These are phyloP conservation scores for Hyles vespertilio DNA, from an alignment of 1,140 invertebrate genomes.

Conservation along the genomic window DNA sequence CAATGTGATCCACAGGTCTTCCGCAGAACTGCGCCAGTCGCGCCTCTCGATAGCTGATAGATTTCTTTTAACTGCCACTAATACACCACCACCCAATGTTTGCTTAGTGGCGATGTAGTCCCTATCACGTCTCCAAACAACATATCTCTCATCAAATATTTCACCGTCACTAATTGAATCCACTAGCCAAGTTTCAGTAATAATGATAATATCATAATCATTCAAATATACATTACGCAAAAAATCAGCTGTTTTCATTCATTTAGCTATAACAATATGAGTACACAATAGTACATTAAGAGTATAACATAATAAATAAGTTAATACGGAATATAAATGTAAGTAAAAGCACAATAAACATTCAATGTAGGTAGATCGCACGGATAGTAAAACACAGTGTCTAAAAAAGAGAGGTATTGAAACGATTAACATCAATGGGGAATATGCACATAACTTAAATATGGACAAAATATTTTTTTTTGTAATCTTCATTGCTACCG, in stretches of 20 bases:
- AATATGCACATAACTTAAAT: too few species aligned
- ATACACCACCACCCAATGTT: conserved; percentile 13
- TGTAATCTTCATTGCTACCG: too few species aligned
- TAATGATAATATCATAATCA: conserved; percentile 11
- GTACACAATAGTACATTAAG: too few species aligned
- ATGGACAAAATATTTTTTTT: too few species aligned
- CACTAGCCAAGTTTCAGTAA: conserved; percentile 11
- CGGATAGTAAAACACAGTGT: too few species aligned
- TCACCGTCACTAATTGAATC: conserved; percentile 11
- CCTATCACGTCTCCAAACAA: conserved; percentile 16
- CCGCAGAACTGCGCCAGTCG: conserved; percentile 20
- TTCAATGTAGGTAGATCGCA: too few species aligned
- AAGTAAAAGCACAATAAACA: too few species aligned
- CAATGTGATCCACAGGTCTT: conserved; percentile 21
- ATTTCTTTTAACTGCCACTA: conserved; percentile 15
- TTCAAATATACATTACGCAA: conserved; percentile 5
- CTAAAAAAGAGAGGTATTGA: too few species aligned
- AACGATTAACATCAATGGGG: too few species aligned
- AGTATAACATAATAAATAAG: too few species aligned
- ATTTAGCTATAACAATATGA: too few species aligned
- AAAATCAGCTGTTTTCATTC: conserved; percentile 2
- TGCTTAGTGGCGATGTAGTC: conserved; percentile 9
- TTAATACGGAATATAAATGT: too few species aligned
- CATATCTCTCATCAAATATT: conserved; percentile 14
- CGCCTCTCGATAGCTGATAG: neutral